Base-by-base conservation (phyloP, 2,888 invertebrate genomes). In the Brachylomia viminalis region DNA sequence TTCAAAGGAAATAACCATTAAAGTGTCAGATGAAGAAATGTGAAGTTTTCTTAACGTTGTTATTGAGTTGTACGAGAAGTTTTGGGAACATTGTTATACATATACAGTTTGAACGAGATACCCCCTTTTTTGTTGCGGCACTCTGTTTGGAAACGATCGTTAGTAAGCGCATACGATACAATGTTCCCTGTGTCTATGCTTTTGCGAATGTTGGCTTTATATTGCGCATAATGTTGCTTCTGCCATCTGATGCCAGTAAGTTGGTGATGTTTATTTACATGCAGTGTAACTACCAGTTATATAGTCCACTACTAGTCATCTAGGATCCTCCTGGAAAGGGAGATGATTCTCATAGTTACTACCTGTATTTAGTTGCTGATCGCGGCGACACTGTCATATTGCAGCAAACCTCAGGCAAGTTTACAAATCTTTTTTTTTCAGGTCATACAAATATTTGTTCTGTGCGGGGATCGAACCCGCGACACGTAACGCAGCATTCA, bases 1-100 rank as follows among this genome's bases (percentile, higher is more conserved):
- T 74, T 75, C 65, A 49, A 33, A 79, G 66, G 65, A 86, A 79
- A 84, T 84, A 78, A 75, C 75, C 86, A 83, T 81, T 81, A 79
- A 83, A 86, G 81, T 84, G 83, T 79, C 71, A 75, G 66, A 85
- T 71, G 72, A 84, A 84, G 76, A 86, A 85, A 81, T 81, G 66
- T 79, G 72, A 81, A 85, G 78, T 78, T 85, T 79, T 67, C 59
- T 69, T 72, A 72, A 61, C 80, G 74, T 71, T 76, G 73, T 75
- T 84, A 85, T 84, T 85, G 78, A 84, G 83, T 82, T 84, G 79
- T 70, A 33, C 59, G 77, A 62, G 33, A 73, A 85, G 65, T 85
- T 79, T 49, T n/a, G 33, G 58, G 13, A 73, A 82, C 68, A 79
- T 62, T 83, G 65, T 83, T 82, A 79, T 75, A 75, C 70, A 49